Evolutionary conservation across 1,140 invertebrate species (phyloP).

Genomic region (Hyposmocoma kahamanoa): DNA sequence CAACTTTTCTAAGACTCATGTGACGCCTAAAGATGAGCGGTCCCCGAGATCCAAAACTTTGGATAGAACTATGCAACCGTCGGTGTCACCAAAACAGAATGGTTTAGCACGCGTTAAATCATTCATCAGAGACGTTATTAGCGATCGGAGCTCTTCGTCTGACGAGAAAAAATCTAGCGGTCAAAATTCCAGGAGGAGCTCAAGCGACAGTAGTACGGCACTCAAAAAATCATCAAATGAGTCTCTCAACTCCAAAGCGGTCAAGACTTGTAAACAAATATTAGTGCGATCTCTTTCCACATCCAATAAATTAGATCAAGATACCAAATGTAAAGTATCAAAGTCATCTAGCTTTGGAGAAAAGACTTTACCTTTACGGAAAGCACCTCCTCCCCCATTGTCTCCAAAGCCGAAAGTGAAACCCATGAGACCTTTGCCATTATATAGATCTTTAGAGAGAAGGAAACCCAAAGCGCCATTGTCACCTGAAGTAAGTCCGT

Average conservation of each 20-base stretch:
- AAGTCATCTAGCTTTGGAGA: slow-evolving; percentile 72
- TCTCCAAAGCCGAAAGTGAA: slow-evolving; percentile 70
- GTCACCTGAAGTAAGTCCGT: slow-evolving; percentile 56
- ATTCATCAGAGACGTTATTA: slow-evolving; percentile 72
- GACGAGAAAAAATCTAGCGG: slow-evolving; percentile 66
- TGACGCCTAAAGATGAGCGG: slow-evolving; percentile 51
- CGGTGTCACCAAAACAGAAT: slow-evolving; percentile 68
- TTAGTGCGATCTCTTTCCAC: slow-evolving; percentile 68
- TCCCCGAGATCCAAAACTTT: slow-evolving; percentile 58
- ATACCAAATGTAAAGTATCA: slow-evolving; percentile 50
- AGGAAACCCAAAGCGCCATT: slow-evolving; percentile 36
- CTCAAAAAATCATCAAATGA: slow-evolving; percentile 57
- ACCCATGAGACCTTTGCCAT: slow-evolving; percentile 59
- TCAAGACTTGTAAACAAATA: slow-evolving; percentile 69
- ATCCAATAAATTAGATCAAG: slow-evolving; percentile 64
- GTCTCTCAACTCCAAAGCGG: slow-evolving; percentile 62
- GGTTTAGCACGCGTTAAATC: slow-evolving; percentile 67
- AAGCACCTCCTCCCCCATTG: slow-evolving; percentile 69
- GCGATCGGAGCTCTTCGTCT: slow-evolving; percentile 65
- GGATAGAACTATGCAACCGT: slow-evolving; percentile 58
- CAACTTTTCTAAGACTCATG: slow-evolving; percentile 56
- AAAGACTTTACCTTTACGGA: slow-evolving; percentile 65
- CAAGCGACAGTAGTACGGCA: slow-evolving; percentile 58
- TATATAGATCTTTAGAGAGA: slow-evolving; percentile 35
- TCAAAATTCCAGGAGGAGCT: slow-evolving; percentile 59